A percentile compares a stretch with the other conserved stretches of the same genome.
phyloP scores from a whole-genome alignment of 2,113 vertebrate species.

The Stomatorhinus ivindoensis region DNA sequence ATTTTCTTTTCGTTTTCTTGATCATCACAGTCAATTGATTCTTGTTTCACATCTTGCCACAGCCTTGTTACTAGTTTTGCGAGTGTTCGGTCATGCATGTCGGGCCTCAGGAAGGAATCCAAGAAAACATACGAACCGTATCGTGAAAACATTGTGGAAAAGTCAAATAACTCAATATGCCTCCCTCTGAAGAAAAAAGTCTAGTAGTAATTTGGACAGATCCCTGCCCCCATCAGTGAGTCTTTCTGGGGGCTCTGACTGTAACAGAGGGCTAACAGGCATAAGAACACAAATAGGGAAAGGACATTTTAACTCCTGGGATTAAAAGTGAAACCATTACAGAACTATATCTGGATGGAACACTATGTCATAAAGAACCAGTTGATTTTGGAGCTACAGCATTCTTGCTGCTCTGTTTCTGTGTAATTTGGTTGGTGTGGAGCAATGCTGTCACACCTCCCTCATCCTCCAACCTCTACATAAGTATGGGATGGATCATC shows the following conservation, averaged over 20 bases:
- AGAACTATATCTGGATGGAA: not conserved
- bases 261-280: constrained; percentile 40
- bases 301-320: not conserved
- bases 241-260: not conserved
- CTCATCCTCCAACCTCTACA: not conserved
- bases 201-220: not conserved
- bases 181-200: constrained; percentile 32
- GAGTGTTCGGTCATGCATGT: not conserved
- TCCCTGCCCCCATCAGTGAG: not conserved
- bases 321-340: not conserved
- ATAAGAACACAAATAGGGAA: constrained; percentile 33
- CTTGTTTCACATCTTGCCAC: not conserved
- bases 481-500: not conserved
- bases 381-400: not conserved
- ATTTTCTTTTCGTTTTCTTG: not conserved
- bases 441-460: not conserved
- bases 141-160: not conserved
- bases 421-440: not conserved
- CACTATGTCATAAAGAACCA: not conserved
- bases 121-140: not conserved
- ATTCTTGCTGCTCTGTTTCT: not conserved
- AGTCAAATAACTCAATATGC: constrained; percentile 39
- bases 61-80: not conserved
- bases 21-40: not conserved
- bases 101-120: not conserved